phyloP scores from a whole-genome alignment of 2,113 vertebrate species.

The Cryptomyrus ogoouensis region DNA sequence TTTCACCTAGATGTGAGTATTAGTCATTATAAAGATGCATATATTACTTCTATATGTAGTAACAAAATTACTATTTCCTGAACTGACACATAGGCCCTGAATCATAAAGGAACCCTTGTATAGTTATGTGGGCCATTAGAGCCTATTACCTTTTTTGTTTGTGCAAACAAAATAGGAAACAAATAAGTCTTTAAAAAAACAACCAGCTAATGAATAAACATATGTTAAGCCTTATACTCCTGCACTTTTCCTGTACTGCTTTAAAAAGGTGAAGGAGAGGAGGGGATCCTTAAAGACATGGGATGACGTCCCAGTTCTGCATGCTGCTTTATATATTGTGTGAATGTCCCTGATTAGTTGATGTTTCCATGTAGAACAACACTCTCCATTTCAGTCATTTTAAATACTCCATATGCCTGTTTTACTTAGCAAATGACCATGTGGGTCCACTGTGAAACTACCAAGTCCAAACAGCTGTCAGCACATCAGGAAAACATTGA shows the following conservation, averaged over 20 bases:
- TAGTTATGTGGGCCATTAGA: neutral
- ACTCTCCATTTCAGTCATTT: neutral
- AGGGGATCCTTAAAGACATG: neutral
- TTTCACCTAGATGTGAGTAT: neutral
- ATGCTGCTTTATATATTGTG: no score
- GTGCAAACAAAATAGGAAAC: neutral
- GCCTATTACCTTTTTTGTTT: neutral
- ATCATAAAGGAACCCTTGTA: neutral
- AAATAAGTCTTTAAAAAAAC: constrained; percentile 1
- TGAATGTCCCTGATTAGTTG: neutral
- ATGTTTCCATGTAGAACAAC: neutral
- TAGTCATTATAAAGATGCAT: neutral
- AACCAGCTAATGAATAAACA: neutral
- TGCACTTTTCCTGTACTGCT: neutral
- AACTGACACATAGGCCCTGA: neutral
- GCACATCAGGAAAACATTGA: neutral
- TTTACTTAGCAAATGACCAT: neutral
- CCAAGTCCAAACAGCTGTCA: neutral
- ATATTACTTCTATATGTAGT: neutral
- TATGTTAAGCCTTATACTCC: neutral
- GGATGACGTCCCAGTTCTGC: neutral
- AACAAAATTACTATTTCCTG: neutral
- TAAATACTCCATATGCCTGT: neutral
- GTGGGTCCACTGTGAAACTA: neutral
- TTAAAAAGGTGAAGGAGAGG: neutral